Percentiles rank a stretch among this genome's conserved stretches.
Conservation (phyloP, 2,113 vertebrate genomes). For the Barnardius zonarius region DNA sequence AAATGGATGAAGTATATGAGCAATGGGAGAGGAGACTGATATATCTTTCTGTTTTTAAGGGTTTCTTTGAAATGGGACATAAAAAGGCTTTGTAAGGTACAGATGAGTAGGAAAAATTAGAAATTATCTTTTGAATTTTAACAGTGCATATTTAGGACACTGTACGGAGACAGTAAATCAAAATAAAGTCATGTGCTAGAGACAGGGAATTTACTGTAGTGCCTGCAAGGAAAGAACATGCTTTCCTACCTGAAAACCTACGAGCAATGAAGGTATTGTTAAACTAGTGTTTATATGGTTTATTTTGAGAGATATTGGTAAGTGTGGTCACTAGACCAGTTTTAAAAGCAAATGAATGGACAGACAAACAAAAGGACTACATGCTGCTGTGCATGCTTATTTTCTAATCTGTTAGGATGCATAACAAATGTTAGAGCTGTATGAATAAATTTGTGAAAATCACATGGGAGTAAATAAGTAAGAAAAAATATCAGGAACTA, state of each 20-base stretch:
- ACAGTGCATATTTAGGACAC: background rate
- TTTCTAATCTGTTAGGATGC: background rate
- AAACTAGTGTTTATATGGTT: background rate
- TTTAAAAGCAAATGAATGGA: background rate
- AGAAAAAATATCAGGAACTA: background rate
- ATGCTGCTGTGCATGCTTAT: background rate
- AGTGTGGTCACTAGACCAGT: background rate
- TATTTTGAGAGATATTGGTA: background rate
- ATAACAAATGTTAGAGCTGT: background rate
- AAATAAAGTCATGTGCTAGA: background rate
- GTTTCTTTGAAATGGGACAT: background rate
- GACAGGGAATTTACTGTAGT: background rate
- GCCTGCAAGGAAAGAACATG: background rate
- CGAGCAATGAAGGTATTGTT: background rate
- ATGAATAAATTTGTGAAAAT: background rate
- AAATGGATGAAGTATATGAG: background rate
- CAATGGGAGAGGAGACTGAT: background rate
- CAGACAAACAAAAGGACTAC: background rate
- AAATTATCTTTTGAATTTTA: background rate
- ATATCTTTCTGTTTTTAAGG: background rate
- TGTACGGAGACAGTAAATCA: background rate
- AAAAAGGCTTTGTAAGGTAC: background rate
- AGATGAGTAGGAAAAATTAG: background rate
- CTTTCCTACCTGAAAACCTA: background rate
- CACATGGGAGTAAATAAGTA: background rate